Evolutionary conservation across 2,888 invertebrate species (phyloP).

Genomic region (Brachylomia viminalis): DNA sequence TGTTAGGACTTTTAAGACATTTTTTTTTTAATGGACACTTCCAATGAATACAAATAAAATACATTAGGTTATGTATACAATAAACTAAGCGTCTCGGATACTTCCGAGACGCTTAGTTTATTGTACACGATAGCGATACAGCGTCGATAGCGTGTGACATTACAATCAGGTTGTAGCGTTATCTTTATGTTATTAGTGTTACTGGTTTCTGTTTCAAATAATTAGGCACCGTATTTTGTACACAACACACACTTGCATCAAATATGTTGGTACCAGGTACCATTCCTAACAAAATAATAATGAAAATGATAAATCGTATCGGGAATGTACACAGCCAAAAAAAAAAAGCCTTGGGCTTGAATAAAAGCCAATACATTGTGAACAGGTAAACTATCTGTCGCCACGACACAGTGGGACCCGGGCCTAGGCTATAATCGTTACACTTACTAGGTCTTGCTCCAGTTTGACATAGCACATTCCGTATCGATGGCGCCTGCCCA

Average conservation of each 20-base stretch:
- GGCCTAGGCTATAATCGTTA: not conserved
- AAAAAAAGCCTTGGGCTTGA: too few species aligned
- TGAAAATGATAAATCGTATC: not conserved
- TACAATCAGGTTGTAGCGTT: constrained; percentile 10
- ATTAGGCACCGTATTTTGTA: constrained; percentile 3
- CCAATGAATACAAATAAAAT: not conserved
- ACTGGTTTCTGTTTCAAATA: constrained; percentile 21
- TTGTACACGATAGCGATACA: too few species aligned
- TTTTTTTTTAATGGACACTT: not conserved
- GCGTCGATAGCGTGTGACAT: constrained; percentile 8
- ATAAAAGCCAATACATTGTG: not conserved
- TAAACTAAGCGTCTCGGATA: not conserved
- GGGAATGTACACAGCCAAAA: not conserved
- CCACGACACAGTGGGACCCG: not conserved
- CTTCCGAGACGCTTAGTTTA: too few species aligned
- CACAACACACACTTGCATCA: not conserved
- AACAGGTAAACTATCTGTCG: not conserved
- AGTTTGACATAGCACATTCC: constrained; percentile 91
- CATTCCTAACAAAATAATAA: not conserved
- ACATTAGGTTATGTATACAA: not conserved
- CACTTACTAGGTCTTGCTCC: constrained; percentile 29
- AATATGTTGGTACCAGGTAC: not conserved
- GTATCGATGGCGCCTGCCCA: constrained; percentile 90
- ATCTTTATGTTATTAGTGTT: constrained; percentile 23
- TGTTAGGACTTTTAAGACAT: not conserved